Evolutionary conservation across 2,113 vertebrate species (phyloP).

Genomic region (Xiphias gladius): DNA sequence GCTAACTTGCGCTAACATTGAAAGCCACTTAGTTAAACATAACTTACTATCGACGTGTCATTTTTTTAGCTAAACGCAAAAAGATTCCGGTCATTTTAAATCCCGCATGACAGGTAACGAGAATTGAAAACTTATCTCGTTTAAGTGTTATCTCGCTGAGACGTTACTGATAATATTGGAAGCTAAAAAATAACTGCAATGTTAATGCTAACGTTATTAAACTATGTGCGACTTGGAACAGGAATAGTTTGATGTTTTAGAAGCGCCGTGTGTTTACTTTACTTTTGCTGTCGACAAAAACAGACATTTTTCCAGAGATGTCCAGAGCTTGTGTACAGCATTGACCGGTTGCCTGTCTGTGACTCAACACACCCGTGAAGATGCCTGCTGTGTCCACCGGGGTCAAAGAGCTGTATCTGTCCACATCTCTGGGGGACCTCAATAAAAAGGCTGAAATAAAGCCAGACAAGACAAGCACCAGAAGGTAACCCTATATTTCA

Average conservation of each 20-base stretch:
- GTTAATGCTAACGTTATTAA: neutral
- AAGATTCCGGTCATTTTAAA: neutral
- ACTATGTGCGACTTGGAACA: too few relatives aligned
- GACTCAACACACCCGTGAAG: slow-evolving; percentile 74
- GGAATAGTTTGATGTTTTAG: neutral
- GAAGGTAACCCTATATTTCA: slow-evolving; percentile 78
- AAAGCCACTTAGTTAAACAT: neutral
- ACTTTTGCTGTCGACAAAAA: neutral
- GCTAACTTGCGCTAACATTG: neutral
- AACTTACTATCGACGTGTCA: neutral
- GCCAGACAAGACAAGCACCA: slow-evolving; percentile 92
- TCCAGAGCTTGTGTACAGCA: slow-evolving; percentile 58
- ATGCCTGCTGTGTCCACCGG: slow-evolving; percentile 96
- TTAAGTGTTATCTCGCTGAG: neutral
- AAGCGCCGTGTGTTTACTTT: neutral
- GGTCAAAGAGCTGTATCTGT: slow-evolving; percentile 95
- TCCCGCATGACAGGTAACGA: neutral
- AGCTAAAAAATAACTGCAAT: neutral
- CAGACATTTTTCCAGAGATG: slow-evolving; percentile 69
- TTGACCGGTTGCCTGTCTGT: slow-evolving; percentile 40
- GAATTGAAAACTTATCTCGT: neutral
- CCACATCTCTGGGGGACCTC: slow-evolving; percentile 93
- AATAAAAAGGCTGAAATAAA: slow-evolving; percentile 97
- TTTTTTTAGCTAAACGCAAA: neutral
- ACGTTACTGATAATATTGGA: neutral